These are phyloP conservation scores for Brachyistius frenatus DNA, from an alignment of 2,113 vertebrate species.

Conservation along the genomic window DNA sequence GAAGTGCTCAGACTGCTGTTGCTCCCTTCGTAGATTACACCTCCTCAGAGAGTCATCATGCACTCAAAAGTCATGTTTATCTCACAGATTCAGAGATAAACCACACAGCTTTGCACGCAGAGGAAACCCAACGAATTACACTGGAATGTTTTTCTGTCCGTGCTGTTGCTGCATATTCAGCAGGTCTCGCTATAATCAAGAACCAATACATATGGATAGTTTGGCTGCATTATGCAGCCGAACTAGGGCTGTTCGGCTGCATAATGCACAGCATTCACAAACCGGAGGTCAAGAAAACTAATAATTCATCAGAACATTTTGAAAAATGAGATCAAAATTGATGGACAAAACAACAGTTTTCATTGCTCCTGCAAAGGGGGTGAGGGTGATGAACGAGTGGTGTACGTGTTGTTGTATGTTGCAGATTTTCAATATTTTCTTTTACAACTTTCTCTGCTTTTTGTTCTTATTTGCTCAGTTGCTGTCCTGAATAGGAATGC, in stretches of 20 bases:
- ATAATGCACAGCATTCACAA: slow-evolving; percentile 65
- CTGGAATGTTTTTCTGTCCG: slow-evolving; percentile 31
- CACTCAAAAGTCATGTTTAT: slow-evolving; percentile 59
- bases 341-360: slow-evolving; percentile 4
- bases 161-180: slow-evolving; percentile 1
- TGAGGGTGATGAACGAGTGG: background rate
- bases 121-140: slow-evolving; percentile 61
- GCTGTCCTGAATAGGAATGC: too few species aligned
- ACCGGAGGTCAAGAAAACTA: slow-evolving; percentile 64
- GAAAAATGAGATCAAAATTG: slow-evolving; percentile 46
- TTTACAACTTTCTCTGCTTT: background rate
- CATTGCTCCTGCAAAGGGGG: background rate
- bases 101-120: slow-evolving; percentile 53
- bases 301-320: slow-evolving; percentile 58
- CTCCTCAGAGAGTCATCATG: slow-evolving; percentile 70
- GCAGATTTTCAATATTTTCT: background rate
- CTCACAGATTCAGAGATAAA: slow-evolving; percentile 69
- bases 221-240: slow-evolving; percentile 50
- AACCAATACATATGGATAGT: slow-evolving; percentile 5
- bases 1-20: slow-evolving; percentile 48
- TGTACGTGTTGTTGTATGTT: background rate
- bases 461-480: background rate
- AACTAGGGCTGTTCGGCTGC: slow-evolving; percentile 43
- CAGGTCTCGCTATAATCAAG: slow-evolving; percentile 12
- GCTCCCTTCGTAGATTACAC: slow-evolving; percentile 66